Evolutionary conservation across 2,888 invertebrate genomes (phyloP).

Genomic region (Temnothorax rugatulus): DNA sequence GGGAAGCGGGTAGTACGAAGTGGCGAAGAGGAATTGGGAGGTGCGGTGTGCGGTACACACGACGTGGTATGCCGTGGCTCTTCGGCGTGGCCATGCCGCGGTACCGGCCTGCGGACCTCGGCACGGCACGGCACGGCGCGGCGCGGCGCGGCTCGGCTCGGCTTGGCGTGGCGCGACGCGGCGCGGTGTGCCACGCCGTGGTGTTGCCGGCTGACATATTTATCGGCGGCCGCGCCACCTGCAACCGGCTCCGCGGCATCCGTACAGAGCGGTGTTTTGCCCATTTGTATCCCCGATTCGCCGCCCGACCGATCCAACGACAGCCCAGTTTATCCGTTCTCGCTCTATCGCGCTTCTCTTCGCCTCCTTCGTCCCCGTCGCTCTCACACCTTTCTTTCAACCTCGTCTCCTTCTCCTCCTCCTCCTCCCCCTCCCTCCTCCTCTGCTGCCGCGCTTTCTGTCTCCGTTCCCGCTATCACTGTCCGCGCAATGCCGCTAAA

Average conservation of each 20-base stretch:
- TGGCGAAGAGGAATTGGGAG: constrained; percentile 62
- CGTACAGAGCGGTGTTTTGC: constrained; percentile 81
- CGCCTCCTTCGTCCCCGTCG: constrained; percentile 41
- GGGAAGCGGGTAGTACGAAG: constrained; percentile 30
- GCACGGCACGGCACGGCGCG: constrained; percentile 53
- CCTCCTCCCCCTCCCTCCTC: constrained; percentile 12
- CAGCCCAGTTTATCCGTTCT: constrained; percentile 78
- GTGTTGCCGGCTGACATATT: constrained; percentile 86
- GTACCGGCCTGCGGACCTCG: constrained; percentile 8
- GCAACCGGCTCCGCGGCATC: constrained; percentile 83
- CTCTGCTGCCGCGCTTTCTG: constrained; percentile 31
- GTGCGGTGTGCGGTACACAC: constrained; percentile 54
- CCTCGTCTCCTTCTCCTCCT: constrained; percentile 24
- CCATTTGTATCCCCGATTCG: constrained; percentile 79
- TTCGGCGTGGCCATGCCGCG: constrained; percentile 32
- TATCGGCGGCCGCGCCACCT: constrained; percentile 85
- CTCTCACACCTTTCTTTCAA: constrained; percentile 50
- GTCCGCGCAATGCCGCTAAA: constrained; percentile 43
- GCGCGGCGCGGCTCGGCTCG: constrained; percentile 25
- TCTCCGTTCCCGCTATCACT: constrained; percentile 27
- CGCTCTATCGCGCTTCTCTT: constrained; percentile 58
- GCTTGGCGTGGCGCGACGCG: constrained; percentile 60
- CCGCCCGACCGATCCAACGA: constrained; percentile 72
- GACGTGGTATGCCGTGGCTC: constrained; percentile 63
- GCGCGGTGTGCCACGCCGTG: constrained; percentile 78